Evolutionary conservation across 1,140 invertebrate genomes (phyloP).

Genomic region (Drosophila triauraria): DNA sequence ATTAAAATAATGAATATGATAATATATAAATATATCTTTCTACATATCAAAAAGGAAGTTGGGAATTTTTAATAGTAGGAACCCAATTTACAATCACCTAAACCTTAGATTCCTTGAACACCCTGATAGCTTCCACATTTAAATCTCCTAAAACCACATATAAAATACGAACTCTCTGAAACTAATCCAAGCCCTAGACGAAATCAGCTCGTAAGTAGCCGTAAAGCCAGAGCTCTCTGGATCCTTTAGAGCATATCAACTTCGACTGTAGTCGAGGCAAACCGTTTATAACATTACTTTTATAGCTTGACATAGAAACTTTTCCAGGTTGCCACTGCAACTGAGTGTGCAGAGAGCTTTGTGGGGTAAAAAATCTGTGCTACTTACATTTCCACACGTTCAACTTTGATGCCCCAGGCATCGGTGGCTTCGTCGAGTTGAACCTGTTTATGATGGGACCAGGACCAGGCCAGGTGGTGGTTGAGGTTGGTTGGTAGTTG

Average conservation of each 20-base stretch:
- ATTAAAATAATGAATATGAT: no score
- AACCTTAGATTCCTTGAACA: neutral
- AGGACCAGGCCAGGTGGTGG: constrained; percentile 40
- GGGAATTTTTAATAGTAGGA: no score
- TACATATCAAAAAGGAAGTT: no score
- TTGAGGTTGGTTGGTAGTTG: constrained; percentile 14
- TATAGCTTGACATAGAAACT: constrained; percentile 75
- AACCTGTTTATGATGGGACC: constrained; percentile 86
- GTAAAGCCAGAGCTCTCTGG: constrained; percentile 13
- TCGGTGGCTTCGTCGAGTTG: constrained; percentile 96
- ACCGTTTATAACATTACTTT: constrained; percentile 58
- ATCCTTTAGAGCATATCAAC: constrained; percentile 33
- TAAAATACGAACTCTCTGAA: constrained; percentile 12
- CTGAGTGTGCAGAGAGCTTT: constrained; percentile 17
- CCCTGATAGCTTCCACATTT: neutral
- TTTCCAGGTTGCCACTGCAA: constrained; percentile 38
- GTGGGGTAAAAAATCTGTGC: constrained; percentile 67
- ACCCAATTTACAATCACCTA: neutral
- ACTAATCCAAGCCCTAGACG: constrained; percentile 16
- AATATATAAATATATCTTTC: neutral
- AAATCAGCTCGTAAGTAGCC: constrained; percentile 20
- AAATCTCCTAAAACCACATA: neutral
- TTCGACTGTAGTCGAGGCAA: constrained; percentile 34
- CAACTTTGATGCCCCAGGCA: constrained; percentile 98
- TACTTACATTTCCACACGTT: constrained; percentile 97